A percentile compares a stretch with the other conserved stretches of the same genome.
These are phyloP conservation scores for Rhinoderma darwinii DNA, from an alignment of 2,113 vertebrate species.

Conservation along the genomic window DNA sequence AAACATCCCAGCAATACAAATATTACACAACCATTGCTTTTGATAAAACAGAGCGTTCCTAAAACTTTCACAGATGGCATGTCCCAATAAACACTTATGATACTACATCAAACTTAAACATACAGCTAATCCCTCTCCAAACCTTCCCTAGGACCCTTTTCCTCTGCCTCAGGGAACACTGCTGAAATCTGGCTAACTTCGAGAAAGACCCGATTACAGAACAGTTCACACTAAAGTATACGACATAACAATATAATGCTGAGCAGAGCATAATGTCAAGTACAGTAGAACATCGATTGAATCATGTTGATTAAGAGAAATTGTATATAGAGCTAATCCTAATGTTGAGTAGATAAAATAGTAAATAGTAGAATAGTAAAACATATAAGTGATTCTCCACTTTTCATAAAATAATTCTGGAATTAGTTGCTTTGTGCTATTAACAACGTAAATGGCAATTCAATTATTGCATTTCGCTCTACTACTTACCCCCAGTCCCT, in stretches of 20 bases:
- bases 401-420: no score
- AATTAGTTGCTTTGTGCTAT: no score
- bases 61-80: neutral
- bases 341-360: neutral
- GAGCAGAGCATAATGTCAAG: neutral
- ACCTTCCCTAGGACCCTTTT: neutral
- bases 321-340: neutral
- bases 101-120: neutral
- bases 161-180: neutral
- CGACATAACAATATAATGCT: neutral
- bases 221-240: neutral
- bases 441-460: no score
- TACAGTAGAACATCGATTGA: neutral
- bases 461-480: no score
- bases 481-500: no score
- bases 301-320: neutral
- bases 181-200: neutral
- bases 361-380: neutral
- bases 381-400: neutral
- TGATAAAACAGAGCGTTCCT: conserved; percentile 6
- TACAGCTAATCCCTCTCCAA: neutral
- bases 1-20: conserved; percentile 12
- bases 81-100: neutral
- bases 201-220: neutral
- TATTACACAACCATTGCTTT: conserved; percentile 6